Evolutionary conservation across 2,113 vertebrate species (phyloP).

Genomic region (Bubalus kerabau): DNA sequence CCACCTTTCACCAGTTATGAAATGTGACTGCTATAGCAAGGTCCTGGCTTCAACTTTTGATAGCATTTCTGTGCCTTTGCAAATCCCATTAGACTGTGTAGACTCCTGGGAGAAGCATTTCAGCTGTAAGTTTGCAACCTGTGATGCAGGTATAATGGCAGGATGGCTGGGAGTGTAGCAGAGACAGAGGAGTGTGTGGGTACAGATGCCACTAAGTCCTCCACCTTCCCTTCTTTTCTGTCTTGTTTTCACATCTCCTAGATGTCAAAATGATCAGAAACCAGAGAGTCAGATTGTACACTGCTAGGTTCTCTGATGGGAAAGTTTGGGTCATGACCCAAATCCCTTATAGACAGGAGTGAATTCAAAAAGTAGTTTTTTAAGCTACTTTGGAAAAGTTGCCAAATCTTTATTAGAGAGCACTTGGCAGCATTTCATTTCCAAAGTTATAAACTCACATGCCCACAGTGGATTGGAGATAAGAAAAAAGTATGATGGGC

Average conservation of each 20-base stretch:
- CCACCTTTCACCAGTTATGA: background rate
- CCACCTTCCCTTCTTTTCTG: background rate
- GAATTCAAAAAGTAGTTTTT: background rate
- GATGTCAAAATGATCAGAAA: background rate
- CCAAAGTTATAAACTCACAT: background rate
- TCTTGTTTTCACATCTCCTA: background rate
- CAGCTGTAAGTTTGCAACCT: background rate
- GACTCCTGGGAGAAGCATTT: background rate
- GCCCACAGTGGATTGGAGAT: background rate
- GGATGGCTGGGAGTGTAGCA: background rate
- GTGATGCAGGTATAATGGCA: background rate
- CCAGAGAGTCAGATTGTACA: background rate
- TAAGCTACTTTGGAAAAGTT: background rate
- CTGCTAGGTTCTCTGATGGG: background rate
- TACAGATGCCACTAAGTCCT: rapidly evolving
- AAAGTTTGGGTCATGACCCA: background rate
- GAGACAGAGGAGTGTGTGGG: rapidly evolving
- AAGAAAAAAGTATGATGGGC: background rate
- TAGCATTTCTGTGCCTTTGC: background rate
- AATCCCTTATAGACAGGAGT: background rate
- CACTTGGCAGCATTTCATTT: background rate
- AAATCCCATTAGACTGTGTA: background rate
- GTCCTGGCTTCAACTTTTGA: background rate
- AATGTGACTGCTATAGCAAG: background rate
- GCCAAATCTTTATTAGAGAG: conserved; percentile 18